These are phyloP conservation scores for Nesoenas mayeri DNA, from an alignment of 2,113 vertebrate genomes.

Conservation along the genomic window DNA sequence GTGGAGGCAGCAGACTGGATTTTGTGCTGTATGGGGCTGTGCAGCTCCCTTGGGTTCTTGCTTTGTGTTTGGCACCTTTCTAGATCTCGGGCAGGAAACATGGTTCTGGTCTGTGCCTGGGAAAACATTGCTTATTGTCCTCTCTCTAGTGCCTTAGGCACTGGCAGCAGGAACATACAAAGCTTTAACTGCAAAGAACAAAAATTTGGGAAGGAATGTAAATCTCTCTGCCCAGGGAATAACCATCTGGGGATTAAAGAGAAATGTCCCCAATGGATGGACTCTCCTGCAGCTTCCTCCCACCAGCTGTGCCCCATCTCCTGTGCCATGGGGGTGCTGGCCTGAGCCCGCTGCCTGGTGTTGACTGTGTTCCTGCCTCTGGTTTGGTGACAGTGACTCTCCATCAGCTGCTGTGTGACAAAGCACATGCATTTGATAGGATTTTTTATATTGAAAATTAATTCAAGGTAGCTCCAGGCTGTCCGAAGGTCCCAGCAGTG, in stretches of 20 bases:
- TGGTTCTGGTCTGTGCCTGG: not conserved
- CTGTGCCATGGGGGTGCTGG: not conserved
- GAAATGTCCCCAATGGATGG: not conserved
- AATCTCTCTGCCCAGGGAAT: not conserved
- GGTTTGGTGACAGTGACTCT: not conserved
- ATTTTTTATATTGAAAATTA: not conserved
- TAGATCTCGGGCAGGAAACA: not conserved
- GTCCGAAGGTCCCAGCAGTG: not conserved
- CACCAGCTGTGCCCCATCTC: not conserved
- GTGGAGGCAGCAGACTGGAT: not conserved
- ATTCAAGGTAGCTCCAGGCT: rapidly evolving
- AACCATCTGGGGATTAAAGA: not conserved
- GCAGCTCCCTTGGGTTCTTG: not conserved
- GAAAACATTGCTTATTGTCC: slow-evolving; percentile 13
- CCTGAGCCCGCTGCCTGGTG: rapidly evolving
- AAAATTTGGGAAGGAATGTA: not conserved
- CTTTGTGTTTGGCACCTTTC: slow-evolving; percentile 16
- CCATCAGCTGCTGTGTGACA: not conserved
- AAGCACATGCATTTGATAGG: not conserved
- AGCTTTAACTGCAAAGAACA: not conserved
- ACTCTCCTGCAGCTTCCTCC: not conserved
- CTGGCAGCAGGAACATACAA: not conserved
- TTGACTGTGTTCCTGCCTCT: not conserved
- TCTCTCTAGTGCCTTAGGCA: not conserved
- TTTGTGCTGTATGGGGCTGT: not conserved